Conservation (phyloP, 2,797 vertebrate species). For the Acipenser ruthenus region DNA sequence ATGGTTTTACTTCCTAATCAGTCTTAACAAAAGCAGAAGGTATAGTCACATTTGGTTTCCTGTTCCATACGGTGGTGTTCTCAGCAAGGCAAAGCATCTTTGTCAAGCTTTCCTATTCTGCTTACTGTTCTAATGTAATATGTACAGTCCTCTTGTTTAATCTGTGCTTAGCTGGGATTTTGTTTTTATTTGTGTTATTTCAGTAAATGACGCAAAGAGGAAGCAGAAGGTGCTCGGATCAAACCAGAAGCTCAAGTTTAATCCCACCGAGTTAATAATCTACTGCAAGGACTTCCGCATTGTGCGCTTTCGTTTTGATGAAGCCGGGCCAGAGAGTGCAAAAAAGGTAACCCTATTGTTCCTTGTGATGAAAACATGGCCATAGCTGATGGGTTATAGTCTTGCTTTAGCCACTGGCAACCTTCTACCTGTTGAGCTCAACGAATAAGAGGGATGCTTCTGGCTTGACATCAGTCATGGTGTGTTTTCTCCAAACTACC, state of each 20-base stretch:
- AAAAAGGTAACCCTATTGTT: constrained; percentile 71
- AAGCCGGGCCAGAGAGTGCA: constrained; percentile 88
- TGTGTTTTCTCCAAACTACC: background rate
- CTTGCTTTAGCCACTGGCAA: background rate
- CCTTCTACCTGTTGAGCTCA: background rate
- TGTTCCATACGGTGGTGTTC: no score
- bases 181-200: no score
- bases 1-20: no score
- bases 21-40: no score
- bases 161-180: no score
- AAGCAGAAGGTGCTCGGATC: constrained; percentile 91
- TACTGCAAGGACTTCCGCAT: constrained; percentile 97
- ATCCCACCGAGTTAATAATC: constrained; percentile 91
- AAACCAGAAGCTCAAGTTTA: constrained; percentile 95
- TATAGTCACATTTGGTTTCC: no score
- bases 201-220: constrained; percentile 90
- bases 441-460: background rate
- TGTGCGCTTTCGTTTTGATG: constrained; percentile 88
- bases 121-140: no score
- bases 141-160: no score
- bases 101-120: no score
- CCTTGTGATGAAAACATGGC: background rate
- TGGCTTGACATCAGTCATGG: background rate
- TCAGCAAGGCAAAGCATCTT: no score
- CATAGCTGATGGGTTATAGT: background rate